Conservation (phyloP, 2,797 vertebrate species). For the Bradypodion pumilum region DNA sequence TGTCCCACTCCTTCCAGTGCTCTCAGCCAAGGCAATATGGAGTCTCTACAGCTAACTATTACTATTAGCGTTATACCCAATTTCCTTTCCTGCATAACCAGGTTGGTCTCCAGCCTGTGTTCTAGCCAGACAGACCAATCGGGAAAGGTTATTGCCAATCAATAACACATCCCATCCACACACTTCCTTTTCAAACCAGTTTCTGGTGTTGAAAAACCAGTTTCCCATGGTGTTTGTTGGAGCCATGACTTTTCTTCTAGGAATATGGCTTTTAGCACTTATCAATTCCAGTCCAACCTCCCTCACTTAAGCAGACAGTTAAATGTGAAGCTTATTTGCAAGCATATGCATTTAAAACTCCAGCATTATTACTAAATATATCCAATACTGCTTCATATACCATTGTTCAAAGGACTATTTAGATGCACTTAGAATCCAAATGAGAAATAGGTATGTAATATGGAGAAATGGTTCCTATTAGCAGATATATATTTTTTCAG, state of each 20-base stretch:
- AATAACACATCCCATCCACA: too few species aligned
- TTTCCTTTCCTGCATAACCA: too few species aligned
- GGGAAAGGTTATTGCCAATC: too few species aligned
- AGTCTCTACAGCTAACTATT: too few species aligned
- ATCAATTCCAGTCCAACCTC: rapidly evolving
- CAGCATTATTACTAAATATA: constrained; percentile 14
- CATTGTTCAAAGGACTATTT: constrained; percentile 9
- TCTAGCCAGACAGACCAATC: too few species aligned
- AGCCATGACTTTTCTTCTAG: background rate
- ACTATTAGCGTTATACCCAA: too few species aligned
- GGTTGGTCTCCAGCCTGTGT: too few species aligned
- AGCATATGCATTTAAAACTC: constrained; percentile 14
- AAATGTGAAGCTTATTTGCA: background rate
- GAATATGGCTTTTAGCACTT: background rate
- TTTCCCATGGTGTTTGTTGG: background rate
- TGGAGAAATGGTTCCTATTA: constrained; percentile 13
- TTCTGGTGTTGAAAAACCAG: background rate
- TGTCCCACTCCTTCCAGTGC: too few species aligned
- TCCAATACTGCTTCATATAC: background rate
- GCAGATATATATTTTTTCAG: constrained; percentile 1
- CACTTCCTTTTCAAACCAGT: background rate
- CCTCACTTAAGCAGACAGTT: background rate
- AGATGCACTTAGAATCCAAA: constrained; percentile 14
- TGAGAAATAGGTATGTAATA: background rate
- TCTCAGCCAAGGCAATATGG: too few species aligned